Conservation (phyloP, 2,113 vertebrate genomes). For the Pomatostomus ruficeps region DNA sequence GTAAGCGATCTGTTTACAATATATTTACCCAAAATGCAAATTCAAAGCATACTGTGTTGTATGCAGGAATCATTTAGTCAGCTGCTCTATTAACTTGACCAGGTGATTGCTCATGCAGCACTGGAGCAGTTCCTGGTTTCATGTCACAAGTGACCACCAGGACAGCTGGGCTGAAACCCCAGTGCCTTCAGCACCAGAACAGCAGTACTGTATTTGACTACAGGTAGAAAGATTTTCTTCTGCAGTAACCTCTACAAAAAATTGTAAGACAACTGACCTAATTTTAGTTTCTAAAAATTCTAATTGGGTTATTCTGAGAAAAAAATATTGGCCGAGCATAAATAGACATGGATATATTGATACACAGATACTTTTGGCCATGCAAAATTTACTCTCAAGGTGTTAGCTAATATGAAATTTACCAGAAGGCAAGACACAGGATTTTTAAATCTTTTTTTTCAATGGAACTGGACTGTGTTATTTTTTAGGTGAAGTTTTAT, state of each 20-base stretch:
- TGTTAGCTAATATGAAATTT: not conserved
- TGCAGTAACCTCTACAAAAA: not conserved
- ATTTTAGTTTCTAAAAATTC: slow-evolving; percentile 31
- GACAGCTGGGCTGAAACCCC: not conserved
- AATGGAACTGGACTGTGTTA: not conserved
- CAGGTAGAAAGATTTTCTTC: not conserved
- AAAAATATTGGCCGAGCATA: not conserved
- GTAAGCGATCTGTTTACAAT: slow-evolving; percentile 30
- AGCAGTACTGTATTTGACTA: not conserved
- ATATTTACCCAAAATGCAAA: not conserved
- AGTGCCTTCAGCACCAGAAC: not conserved
- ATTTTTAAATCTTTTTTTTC: not conserved
- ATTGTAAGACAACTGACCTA: not conserved
- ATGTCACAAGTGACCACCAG: not conserved
- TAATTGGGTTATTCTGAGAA: not conserved
- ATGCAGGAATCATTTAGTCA: not conserved
- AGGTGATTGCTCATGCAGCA: not conserved
- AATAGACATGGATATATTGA: not conserved
- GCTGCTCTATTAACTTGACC: not conserved
- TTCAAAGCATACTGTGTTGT: not conserved
- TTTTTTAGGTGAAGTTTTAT: not conserved
- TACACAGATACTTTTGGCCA: not conserved
- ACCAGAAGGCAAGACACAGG: not conserved
- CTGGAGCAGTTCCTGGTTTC: not conserved
- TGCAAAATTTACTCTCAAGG: not conserved